These are phyloP conservation scores for Toxotes chatareus DNA, from an alignment of 2,113 vertebrate species.

Conservation along the genomic window DNA sequence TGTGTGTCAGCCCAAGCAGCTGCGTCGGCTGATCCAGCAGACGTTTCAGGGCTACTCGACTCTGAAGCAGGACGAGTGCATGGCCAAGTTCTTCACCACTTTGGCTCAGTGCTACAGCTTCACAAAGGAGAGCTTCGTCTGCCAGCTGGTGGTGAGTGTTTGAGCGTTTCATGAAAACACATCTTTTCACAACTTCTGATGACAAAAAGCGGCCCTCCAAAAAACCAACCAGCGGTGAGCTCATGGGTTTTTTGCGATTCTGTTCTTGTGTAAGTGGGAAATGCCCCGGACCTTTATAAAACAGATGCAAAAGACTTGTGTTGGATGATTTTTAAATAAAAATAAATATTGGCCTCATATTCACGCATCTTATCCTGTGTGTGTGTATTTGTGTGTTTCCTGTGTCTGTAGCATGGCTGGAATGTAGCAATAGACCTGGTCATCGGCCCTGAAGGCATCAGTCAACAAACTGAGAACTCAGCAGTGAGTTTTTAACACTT, in stretches of 20 bases:
- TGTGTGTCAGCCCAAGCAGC: conserved; percentile 66
- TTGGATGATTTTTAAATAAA: too few species aligned
- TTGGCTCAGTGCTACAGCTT: conserved; percentile 74
- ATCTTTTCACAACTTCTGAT: not conserved
- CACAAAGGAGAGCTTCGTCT: conserved; percentile 76
- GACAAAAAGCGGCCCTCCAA: too few species aligned
- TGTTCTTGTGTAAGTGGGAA: too few species aligned
- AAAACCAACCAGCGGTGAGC: not conserved
- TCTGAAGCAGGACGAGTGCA: conserved; percentile 77
- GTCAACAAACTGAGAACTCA: conserved; percentile 89
- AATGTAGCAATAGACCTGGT: conserved; percentile 92
- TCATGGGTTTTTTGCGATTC: too few species aligned
- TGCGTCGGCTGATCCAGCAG: conserved; percentile 78
- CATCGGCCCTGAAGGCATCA: conserved; percentile 92
- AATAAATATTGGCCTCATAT: too few species aligned
- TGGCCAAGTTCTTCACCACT: conserved; percentile 73
- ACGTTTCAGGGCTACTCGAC: conserved; percentile 79
- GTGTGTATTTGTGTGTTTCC: conserved; percentile 18
- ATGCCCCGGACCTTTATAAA: not conserved
- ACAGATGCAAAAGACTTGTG: not conserved
- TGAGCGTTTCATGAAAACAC: not conserved
- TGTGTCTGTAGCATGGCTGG: conserved; percentile 87
- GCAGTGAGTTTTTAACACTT: conserved; percentile 78
- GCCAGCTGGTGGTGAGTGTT: conserved; percentile 68
- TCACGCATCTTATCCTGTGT: too few species aligned